These are phyloP conservation scores for Ichneumoninae sp. DNA, from an alignment of 2,888 invertebrate genomes.

Conservation along the genomic window DNA sequence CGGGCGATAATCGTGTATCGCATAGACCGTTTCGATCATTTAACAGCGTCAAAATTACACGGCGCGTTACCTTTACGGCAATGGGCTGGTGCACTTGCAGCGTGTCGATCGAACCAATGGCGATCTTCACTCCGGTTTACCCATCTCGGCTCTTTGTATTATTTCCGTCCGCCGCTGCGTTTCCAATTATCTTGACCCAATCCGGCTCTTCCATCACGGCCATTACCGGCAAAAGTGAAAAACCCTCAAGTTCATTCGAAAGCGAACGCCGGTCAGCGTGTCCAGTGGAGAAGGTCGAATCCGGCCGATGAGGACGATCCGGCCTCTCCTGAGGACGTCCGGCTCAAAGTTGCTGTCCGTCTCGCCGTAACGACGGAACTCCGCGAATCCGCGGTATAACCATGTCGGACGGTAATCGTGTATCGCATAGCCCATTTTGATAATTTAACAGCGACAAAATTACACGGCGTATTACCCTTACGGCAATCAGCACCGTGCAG, in stretches of 20 bases:
- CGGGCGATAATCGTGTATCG: constrained; percentile 47
- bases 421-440: constrained; percentile 55
- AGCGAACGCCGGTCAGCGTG: background rate
- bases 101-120: constrained; percentile 33
- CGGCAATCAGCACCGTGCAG: constrained; percentile 71
- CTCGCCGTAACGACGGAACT: constrained; percentile 20
- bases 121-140: constrained; percentile 6
- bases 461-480: constrained; percentile 77
- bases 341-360: background rate
- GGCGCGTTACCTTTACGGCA: constrained; percentile 71
- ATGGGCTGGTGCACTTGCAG: constrained; percentile 29
- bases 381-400: constrained; percentile 18
- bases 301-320: background rate
- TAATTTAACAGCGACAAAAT: constrained; percentile 73
- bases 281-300: background rate
- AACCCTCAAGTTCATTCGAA: background rate
- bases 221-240: constrained; percentile 12
- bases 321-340: too few relatives aligned
- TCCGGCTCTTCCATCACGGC: constrained; percentile 24
- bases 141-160: constrained; percentile 15
- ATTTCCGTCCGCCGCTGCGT: background rate
- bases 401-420: constrained; percentile 50
- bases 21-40: constrained; percentile 63
- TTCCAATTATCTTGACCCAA: constrained; percentile 1
- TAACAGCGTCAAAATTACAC: constrained; percentile 74